Base-by-base conservation (phyloP, 2,113 vertebrate genomes). In the Coptodon rendalli region DNA sequence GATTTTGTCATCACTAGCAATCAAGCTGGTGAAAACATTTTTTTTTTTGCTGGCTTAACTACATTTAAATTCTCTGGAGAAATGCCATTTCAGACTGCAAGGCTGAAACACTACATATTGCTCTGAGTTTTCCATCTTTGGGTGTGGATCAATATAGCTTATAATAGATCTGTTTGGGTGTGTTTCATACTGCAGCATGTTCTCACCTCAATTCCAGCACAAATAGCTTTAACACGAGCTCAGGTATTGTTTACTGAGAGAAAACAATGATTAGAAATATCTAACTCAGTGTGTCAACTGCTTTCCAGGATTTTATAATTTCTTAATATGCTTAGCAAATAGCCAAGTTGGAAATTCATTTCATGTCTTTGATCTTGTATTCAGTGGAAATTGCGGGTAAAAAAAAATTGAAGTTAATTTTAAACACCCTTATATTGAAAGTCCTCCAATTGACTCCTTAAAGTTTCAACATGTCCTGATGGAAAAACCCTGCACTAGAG, bases 111-210 rank as follows among this genome's bases (percentile, higher is more conserved):
- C 84, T 76, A 61, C 88, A 85, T 84, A 36, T 38, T 83, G 93
- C 90, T 91, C 52, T 24, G 53, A 91, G 90, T 91, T 92, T 93
- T 92, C 91, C 88, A 86, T 93, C 92, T 79, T 85, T 88, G 86
- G 56, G 73, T 86, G 56, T 83, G 82, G 89, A 94, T 94, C 95
- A 89, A 94, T 94, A 90, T 38, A 82, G 89, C 90, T 94, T 92
- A 93, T 94, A 90, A 94, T 91, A 94, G 92, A 94, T 92, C 82
- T 91, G 90, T 93, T 93, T 94, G 89, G 76, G 86, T 91, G 66
- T 85, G 88, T 94, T 86, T 92, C 87, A 89, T 84, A 80, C 82
- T 27, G 88, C 86, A 85, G 85, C 91, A 82, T 81, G 19, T 79
- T 83, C 85, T 91, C 84, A 82, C 91, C 87, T 85, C 80, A 81